phyloP scores from a whole-genome alignment of 2,113 vertebrate species.

The Ammodytes dubius region DNA sequence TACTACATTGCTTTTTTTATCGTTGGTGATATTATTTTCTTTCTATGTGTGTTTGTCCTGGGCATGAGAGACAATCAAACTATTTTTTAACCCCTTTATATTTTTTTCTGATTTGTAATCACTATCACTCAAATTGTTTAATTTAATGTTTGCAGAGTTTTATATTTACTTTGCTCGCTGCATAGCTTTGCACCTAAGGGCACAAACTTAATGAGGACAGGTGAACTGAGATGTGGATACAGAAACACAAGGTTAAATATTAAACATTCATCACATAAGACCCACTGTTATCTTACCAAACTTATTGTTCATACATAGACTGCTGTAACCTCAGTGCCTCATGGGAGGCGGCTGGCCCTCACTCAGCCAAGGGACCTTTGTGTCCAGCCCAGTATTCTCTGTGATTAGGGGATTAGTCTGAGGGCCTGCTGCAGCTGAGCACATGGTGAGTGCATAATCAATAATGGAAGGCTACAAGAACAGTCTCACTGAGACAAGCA shows the following conservation, averaged over 20 bases:
- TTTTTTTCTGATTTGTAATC: not conserved
- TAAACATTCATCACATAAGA: slow-evolving; percentile 25
- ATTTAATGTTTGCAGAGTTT: no score
- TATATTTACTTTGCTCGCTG: not conserved
- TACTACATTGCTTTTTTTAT: not conserved
- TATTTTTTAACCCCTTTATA: not conserved
- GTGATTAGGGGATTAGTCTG: slow-evolving; percentile 64
- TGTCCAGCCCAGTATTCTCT: slow-evolving; percentile 37
- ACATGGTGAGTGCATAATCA: slow-evolving; percentile 68
- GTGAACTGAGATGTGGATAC: slow-evolving; percentile 20
- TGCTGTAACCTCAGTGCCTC: slow-evolving; percentile 44
- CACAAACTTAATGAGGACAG: not conserved
- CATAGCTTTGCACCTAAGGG: no score
- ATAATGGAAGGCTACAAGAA: slow-evolving; percentile 71
- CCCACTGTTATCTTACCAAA: slow-evolving; percentile 28
- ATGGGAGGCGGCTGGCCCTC: slow-evolving; percentile 29
- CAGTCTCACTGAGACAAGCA: slow-evolving; percentile 34
- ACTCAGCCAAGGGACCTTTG: slow-evolving; percentile 46
- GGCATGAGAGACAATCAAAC: not conserved
- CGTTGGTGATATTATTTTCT: not conserved
- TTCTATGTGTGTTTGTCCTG: not conserved
- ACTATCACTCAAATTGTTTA: not conserved
- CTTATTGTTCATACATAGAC: slow-evolving; percentile 1
- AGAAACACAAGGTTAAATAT: slow-evolving; percentile 44
- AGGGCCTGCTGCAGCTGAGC: slow-evolving; percentile 49